These are phyloP conservation scores for Gerris buenoi DNA, from an alignment of 1,140 invertebrate species.

Conservation along the genomic window DNA sequence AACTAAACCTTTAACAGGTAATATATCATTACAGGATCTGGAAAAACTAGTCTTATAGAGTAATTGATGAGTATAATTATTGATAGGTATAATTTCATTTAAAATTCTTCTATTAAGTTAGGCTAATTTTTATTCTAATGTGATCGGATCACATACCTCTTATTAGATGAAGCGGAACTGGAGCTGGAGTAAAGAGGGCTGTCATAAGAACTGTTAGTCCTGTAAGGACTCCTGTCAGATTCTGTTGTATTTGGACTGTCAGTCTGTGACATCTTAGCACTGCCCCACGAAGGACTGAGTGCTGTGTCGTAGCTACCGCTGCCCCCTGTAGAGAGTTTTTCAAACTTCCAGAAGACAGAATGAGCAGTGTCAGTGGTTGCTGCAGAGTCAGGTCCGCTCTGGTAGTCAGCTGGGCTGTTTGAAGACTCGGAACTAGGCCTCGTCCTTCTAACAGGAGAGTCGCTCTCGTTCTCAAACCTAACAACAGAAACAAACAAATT, in stretches of 20 bases:
- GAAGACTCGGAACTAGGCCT: background rate
- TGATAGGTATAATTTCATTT: too few relatives aligned
- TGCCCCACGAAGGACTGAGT: conserved; percentile 7
- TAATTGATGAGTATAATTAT: too few relatives aligned
- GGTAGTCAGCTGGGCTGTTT: background rate
- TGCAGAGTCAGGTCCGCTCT: background rate
- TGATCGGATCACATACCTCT: too few relatives aligned
- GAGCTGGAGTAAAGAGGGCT: conserved; percentile 14
- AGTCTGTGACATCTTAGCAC: conserved; percentile 10
- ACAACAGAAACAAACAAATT: too few relatives aligned
- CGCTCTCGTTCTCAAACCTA: background rate
- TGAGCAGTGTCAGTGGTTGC: conserved; percentile 2
- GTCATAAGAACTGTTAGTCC: conserved; percentile 15
- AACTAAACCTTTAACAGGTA: too few relatives aligned
- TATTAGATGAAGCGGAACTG: conserved; percentile 1
- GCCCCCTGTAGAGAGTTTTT: conserved; percentile 11
- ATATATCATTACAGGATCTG: too few relatives aligned
- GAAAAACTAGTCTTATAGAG: too few relatives aligned
- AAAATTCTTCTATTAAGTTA: too few relatives aligned
- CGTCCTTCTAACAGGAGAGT: background rate
- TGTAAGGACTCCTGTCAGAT: conserved; percentile 14
- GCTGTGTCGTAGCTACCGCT: conserved; percentile 15
- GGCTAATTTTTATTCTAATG: too few relatives aligned
- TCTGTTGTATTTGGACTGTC: conserved; percentile 14
- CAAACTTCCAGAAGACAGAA: conserved; percentile 10